A percentile compares a stretch with the other conserved stretches of the same genome.
phyloP scores from a whole-genome alignment of 2,113 vertebrate species.

The Platysteira castanea region DNA sequence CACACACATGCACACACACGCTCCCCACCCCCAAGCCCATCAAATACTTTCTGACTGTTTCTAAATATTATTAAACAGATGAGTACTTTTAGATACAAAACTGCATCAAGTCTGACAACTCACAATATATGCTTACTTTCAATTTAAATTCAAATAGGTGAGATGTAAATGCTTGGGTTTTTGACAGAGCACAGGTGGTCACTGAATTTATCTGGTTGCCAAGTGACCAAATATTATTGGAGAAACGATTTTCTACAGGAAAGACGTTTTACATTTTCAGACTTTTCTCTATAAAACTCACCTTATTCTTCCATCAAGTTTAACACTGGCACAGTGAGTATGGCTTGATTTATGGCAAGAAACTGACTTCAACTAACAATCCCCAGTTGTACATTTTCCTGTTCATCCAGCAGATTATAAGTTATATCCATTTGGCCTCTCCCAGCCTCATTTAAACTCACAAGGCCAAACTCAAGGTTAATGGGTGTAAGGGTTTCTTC shows the following conservation, averaged over 20 bases:
- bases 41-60: background rate
- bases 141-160: background rate
- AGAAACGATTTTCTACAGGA: background rate
- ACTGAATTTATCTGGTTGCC: conserved; percentile 38
- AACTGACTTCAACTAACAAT: background rate
- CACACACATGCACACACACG: too few relatives aligned
- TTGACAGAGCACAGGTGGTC: background rate
- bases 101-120: background rate
- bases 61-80: conserved; percentile 19
- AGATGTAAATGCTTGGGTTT: conserved; percentile 28
- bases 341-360: background rate
- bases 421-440: background rate
- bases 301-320: background rate
- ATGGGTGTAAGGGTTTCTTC: background rate
- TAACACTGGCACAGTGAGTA: background rate
- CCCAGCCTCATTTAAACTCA: background rate
- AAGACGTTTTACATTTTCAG: conserved; percentile 41
- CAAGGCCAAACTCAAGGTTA: background rate
- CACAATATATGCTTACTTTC: background rate
- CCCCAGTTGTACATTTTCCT: background rate
- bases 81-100: background rate
- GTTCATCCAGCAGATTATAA: background rate
- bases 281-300: conserved; percentile 24
- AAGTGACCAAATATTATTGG: conserved; percentile 32
- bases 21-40: background rate